Conservation (phyloP, 2,888 invertebrate species). For the Odontocerum albicorne region DNA sequence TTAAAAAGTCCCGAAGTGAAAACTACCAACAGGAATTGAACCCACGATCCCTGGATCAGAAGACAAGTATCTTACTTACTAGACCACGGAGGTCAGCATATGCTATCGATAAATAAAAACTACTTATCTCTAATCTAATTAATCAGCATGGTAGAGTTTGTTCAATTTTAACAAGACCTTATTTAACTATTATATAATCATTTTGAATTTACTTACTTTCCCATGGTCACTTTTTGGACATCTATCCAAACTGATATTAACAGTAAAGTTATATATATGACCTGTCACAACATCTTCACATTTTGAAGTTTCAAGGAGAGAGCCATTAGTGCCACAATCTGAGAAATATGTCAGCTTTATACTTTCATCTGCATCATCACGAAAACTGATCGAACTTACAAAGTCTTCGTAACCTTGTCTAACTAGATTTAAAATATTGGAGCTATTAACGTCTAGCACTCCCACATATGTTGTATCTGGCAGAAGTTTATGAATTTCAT, state of each 20-base stretch:
- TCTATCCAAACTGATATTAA: constrained; percentile 60
- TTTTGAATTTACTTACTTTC: constrained; percentile 7
- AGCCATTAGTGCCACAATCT: constrained; percentile 63
- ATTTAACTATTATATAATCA: not conserved
- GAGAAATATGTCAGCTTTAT: constrained; percentile 69
- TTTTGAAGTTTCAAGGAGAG: constrained; percentile 53
- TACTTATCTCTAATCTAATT: not conserved
- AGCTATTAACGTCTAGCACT: constrained; percentile 76
- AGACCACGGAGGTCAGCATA: not conserved
- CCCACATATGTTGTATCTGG: constrained; percentile 76
- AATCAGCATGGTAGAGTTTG: not conserved
- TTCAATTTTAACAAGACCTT: constrained; percentile 6
- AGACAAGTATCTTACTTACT: not conserved
- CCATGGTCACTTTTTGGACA: constrained; percentile 38
- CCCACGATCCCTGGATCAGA: not conserved
- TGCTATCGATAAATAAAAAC: not conserved
- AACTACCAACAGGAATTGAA: too few relatives aligned
- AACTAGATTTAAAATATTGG: constrained; percentile 83
- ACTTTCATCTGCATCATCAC: constrained; percentile 61
- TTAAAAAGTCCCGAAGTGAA: too few relatives aligned
- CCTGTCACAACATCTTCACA: constrained; percentile 66
- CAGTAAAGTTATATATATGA: constrained; percentile 63
- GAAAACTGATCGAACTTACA: constrained; percentile 64
- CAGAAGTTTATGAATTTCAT: constrained; percentile 67
- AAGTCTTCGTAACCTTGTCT: constrained; percentile 78